phyloP scores from a whole-genome alignment of 2,888 invertebrate species.

The Ischnura elegans region DNA sequence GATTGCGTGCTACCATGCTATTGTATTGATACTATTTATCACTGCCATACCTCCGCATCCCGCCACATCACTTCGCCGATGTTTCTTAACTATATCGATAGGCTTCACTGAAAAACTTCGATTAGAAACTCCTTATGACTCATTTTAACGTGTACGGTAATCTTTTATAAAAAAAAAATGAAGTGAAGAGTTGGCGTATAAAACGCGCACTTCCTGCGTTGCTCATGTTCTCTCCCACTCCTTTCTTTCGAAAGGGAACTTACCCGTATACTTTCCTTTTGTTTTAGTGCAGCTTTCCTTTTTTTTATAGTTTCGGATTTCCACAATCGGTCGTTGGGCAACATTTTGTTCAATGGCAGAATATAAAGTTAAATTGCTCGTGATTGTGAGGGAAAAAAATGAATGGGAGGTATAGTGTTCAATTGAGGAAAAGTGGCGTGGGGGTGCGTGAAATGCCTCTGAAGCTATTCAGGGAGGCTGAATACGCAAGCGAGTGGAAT shows the following conservation, averaged over 20 bases:
- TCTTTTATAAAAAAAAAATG: background rate
- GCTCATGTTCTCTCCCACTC: background rate
- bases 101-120: background rate
- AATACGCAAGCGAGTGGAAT: constrained; percentile 63
- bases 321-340: constrained; percentile 42
- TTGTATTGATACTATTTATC: too few relatives aligned
- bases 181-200: background rate
- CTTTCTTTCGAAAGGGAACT: background rate
- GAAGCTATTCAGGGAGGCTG: constrained; percentile 62
- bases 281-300: background rate
- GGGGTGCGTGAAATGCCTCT: constrained; percentile 65
- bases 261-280: background rate
- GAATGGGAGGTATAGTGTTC: constrained; percentile 46
- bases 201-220: constrained; percentile 23
- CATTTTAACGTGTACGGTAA: background rate
- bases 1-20: background rate
- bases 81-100: background rate
- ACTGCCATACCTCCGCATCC: background rate
- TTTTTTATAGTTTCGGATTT: constrained; percentile 44
- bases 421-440: constrained; percentile 66
- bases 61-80: background rate
- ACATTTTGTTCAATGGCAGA: constrained; percentile 34
- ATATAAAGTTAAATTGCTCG: constrained; percentile 62
- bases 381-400: constrained; percentile 44
- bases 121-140: background rate